Conservation (phyloP, 2,888 invertebrate genomes). For the Pemphredon lugubris region DNA sequence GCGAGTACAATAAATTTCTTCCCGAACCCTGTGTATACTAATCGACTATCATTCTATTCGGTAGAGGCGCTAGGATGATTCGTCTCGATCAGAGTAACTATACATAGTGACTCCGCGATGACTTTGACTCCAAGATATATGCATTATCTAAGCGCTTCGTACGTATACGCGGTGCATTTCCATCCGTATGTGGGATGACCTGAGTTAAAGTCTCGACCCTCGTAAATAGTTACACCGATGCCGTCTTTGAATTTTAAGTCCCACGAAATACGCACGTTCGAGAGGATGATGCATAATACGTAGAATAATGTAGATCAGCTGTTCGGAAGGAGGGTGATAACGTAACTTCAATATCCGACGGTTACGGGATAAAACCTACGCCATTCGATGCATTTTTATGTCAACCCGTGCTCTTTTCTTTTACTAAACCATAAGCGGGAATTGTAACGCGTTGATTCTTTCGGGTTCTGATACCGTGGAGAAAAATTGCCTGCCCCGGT, state of each 20-base stretch:
- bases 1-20: too few relatives aligned
- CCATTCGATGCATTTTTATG: neutral
- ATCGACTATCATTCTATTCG: too few relatives aligned
- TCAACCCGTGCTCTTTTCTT: neutral
- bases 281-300: constrained; percentile 17
- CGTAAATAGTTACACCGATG: constrained; percentile 43
- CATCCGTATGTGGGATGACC: constrained; percentile 17
- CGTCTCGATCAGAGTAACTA: neutral
- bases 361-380: constrained; percentile 6
- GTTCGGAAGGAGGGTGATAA: constrained; percentile 10
- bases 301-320: constrained; percentile 35
- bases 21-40: too few relatives aligned
- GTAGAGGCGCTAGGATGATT: too few relatives aligned
- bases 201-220: constrained; percentile 19
- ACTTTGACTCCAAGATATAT: constrained; percentile 21
- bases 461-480: too few relatives aligned
- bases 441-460: too few relatives aligned
- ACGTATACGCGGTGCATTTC: constrained; percentile 4
- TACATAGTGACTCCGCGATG: constrained; percentile 1
- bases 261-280: neutral
- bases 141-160: constrained; percentile 28
- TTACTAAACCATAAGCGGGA: neutral
- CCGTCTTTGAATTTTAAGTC: constrained; percentile 36
- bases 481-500: too few relatives aligned
- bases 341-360: constrained; percentile 15